Evolutionary conservation across 2,888 invertebrate genomes (phyloP), one percentile per base, ranked within the genome.

Genomic region (Autographa gamma): DNA sequence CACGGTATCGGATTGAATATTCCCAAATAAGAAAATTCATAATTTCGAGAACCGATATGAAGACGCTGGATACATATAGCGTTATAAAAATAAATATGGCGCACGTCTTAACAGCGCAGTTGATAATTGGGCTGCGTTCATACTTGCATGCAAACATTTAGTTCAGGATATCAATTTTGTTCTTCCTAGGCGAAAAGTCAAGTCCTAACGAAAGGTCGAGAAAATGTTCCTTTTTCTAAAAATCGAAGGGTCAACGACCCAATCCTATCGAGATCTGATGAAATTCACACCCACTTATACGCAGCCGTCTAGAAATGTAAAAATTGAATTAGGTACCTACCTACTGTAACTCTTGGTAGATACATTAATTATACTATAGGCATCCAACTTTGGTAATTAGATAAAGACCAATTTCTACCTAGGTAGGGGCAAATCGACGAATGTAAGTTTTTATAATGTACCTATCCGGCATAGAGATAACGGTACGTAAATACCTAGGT

Each of bases 21-120:
- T 83, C 79, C 83, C 66, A 67, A 76, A 69, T 64, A 66, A 77
- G 62, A 74, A 25, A 73, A 74, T 79, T 70, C 66, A 72, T 71
- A 60, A 69, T 81, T 79, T 80, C 61, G n/a, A 69, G 69, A 79
- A 67, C 73, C 73, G 73, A 76, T 72, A 79, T 73, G 76, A 84
- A 79, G 84, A 86, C 75, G 72, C 74, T 65, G 69, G 32, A 80
- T 63, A 82, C 78, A 84, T 85, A 88, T 88, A 85, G 84, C 79
- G 82, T 76, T 87, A 81, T 85, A 89, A 87, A 89, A 90, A 90
- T 89, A 89, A 86, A 85, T 89, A 86, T 86, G 86, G 88, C 86
- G 84, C 82, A 80, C 73, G 80, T 81, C 73, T 77, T 76, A 81
- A 75, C 79, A 81, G 80, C 86, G 82, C 78, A 82, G 74, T 84